Percentiles rank a stretch among this genome's conserved stretches.
phyloP scores from a whole-genome alignment of 2,113 vertebrate genomes.

The Rhinopithecus roxellana region DNA sequence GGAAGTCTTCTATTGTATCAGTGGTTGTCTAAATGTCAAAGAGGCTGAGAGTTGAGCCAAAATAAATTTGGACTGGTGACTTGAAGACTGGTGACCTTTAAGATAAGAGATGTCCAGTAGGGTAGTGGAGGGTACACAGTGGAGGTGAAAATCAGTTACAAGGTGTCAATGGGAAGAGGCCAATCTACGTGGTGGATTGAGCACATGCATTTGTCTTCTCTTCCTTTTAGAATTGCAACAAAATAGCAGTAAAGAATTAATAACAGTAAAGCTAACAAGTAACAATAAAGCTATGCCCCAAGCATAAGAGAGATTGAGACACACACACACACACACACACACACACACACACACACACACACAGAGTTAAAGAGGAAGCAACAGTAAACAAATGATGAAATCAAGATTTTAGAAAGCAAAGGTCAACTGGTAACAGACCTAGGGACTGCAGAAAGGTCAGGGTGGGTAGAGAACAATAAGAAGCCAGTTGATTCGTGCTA shows the following conservation, averaged over 20 bases:
- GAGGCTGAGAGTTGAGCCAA: background rate
- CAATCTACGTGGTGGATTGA: background rate
- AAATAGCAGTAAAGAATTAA: background rate
- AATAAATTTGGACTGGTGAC: background rate
- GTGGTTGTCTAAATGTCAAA: background rate
- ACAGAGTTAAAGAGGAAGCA: background rate
- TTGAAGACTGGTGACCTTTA: background rate
- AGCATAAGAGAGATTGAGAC: background rate
- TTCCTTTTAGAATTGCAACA: background rate
- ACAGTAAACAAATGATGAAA: background rate
- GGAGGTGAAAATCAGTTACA: background rate
- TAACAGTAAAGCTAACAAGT: no score
- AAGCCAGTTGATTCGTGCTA: background rate
- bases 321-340: no score
- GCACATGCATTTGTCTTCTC: background rate
- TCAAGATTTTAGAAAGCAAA: background rate
- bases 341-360: no score
- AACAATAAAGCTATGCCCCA: background rate
- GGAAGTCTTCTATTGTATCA: background rate
- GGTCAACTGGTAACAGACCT: background rate
- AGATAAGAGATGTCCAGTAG: background rate
- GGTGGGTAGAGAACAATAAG: background rate
- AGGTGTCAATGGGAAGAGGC: background rate
- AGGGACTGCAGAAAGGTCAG: background rate
- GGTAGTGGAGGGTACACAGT: background rate